These are phyloP conservation scores for Drosophila guanche DNA, from an alignment of 1,140 invertebrate species.

Conservation along the genomic window DNA sequence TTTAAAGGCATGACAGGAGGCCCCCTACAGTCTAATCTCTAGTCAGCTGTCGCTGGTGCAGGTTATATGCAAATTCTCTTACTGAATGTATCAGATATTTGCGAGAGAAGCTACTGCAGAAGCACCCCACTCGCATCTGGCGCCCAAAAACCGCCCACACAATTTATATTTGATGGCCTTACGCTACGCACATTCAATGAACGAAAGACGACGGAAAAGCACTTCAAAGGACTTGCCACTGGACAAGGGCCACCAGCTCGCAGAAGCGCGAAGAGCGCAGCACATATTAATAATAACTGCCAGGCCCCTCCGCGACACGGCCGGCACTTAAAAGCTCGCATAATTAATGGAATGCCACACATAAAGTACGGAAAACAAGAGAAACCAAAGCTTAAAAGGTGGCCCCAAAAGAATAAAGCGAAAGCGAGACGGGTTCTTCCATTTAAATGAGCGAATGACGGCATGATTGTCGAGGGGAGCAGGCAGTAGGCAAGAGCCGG, in stretches of 20 bases:
- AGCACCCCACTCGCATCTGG: constrained; percentile 14
- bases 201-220: constrained; percentile 23
- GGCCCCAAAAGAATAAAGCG: too few relatives aligned
- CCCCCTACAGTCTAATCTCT: too few relatives aligned
- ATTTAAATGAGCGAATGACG: too few relatives aligned
- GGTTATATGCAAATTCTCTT: too few relatives aligned
- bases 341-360: constrained; percentile 54
- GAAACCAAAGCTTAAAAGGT: background rate
- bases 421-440: too few relatives aligned
- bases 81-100: too few relatives aligned
- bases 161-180: constrained; percentile 71
- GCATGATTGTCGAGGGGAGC: too few relatives aligned
- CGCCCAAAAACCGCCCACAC: constrained; percentile 16
- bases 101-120: background rate
- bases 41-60: too few relatives aligned
- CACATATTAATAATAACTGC: constrained; percentile 63
- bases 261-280: constrained; percentile 27
- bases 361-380: constrained; percentile 21
- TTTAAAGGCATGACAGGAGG: too few relatives aligned
- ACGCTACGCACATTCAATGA: constrained; percentile 60
- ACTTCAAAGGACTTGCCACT: constrained; percentile 27
- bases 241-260: constrained; percentile 11
- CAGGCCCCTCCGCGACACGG: constrained; percentile 14
- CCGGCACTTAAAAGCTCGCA: constrained; percentile 48
- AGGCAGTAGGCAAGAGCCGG: too few relatives aligned